Evolutionary conservation across 2,113 vertebrate species (phyloP).

Genomic region (Corapipo altera): DNA sequence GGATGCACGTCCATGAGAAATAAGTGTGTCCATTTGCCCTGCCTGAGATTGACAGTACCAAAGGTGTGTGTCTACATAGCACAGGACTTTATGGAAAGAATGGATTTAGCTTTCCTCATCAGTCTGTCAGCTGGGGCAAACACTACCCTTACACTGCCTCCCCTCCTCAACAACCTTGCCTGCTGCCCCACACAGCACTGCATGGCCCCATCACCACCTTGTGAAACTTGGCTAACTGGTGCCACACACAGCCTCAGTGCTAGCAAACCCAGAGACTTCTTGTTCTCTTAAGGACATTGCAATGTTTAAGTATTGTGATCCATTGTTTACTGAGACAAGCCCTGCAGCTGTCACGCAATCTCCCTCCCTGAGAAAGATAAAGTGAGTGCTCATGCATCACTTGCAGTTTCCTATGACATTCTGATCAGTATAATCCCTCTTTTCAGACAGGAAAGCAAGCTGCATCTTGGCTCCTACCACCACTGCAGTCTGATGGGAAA

Average conservation of each 20-base stretch:
- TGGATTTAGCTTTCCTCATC: neutral
- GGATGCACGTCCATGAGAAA: neutral
- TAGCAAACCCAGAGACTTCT: neutral
- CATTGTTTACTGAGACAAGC: slow-evolving; percentile 7
- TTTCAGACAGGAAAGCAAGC: slow-evolving; percentile 18
- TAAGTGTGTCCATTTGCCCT: fast-evolving
- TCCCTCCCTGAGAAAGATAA: neutral
- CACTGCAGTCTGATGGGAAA: neutral
- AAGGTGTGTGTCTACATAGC: neutral
- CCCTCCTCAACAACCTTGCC: neutral
- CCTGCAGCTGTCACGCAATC: neutral
- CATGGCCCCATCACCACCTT: neutral
- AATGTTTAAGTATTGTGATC: neutral
- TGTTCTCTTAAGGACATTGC: neutral
- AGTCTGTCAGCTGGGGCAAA: neutral
- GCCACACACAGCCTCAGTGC: neutral
- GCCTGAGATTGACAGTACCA: neutral
- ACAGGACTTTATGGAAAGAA: neutral
- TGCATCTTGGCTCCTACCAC: neutral
- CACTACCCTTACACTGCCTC: neutral
- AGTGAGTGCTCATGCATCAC: slow-evolving; percentile 43
- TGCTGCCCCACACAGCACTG: neutral
- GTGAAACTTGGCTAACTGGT: neutral
- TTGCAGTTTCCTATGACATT: slow-evolving; percentile 25
- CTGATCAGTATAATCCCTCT: slow-evolving; percentile 31